A percentile compares a stretch with the other conserved stretches of the same genome.
Evolutionary conservation across 2,888 invertebrate species (phyloP).

Genomic region (Cryptus armator): DNA sequence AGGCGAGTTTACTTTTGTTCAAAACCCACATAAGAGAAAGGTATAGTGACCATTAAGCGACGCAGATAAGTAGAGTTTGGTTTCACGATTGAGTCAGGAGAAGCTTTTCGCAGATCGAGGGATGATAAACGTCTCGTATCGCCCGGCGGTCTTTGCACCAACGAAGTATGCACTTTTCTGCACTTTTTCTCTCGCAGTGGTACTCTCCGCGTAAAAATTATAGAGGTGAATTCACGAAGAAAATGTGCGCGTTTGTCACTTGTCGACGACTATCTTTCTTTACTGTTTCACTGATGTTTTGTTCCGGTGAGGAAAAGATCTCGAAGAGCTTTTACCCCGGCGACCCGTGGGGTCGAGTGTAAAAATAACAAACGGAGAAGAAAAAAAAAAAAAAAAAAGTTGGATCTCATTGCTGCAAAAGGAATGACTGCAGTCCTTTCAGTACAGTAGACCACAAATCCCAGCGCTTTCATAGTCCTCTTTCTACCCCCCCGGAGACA

Average conservation of each 20-base stretch:
- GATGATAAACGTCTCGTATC: constrained; percentile 12
- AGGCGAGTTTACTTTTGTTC: too few relatives aligned
- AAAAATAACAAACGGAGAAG: constrained; percentile 11
- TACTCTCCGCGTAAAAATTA: background rate
- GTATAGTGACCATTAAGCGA: constrained; percentile 8
- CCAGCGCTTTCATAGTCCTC: constrained; percentile 7
- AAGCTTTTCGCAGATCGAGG: constrained; percentile 23
- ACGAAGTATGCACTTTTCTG: background rate
- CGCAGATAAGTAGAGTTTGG: constrained; percentile 32
- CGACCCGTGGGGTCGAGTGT: constrained; percentile 10
- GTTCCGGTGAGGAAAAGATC: background rate
- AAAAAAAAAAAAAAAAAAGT: constrained; percentile 15
- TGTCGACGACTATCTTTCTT: background rate
- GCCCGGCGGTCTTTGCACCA: background rate
- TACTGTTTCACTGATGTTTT: background rate
- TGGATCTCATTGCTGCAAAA: constrained; percentile 13
- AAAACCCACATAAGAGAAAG: background rate
- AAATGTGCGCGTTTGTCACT: constrained; percentile 3
- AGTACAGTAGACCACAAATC: constrained; percentile 31
- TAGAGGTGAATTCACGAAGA: background rate
- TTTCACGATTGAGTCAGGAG: constrained; percentile 15
- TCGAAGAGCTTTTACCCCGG: constrained; percentile 4
- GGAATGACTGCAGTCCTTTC: constrained; percentile 31
- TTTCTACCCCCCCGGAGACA: background rate
- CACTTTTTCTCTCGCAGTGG: background rate